Conservation (phyloP, 2,888 invertebrate species). For the Pyrrhia umbra region DNA sequence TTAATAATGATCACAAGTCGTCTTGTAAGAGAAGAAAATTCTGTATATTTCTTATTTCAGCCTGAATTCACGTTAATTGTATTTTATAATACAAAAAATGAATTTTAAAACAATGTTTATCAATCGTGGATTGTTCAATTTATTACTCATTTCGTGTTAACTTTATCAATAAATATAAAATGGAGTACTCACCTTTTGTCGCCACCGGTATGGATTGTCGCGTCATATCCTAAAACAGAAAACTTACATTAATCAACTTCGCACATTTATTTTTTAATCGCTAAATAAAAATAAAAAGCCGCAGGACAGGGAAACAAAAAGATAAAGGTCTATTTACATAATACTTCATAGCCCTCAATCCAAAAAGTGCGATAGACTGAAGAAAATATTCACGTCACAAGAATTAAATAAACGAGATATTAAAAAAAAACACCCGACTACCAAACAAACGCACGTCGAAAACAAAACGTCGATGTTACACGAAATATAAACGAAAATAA, state of each 20-base stretch:
- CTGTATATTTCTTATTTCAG: too few species aligned
- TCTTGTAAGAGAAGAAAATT: background rate
- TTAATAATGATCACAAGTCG: background rate
- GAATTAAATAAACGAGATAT: background rate
- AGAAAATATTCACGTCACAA: conserved; percentile 23
- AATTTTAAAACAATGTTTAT: conserved; percentile 1
- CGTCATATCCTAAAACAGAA: conserved; percentile 89
- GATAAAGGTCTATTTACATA: conserved; percentile 56
- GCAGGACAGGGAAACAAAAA: conserved; percentile 34
- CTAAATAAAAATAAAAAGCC: conserved; percentile 66
- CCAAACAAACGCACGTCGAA: background rate
- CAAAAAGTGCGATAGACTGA: conserved; percentile 31
- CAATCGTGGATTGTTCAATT: background rate
- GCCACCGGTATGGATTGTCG: conserved; percentile 89
- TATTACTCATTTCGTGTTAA: background rate
- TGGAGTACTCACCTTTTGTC: conserved; percentile 83
- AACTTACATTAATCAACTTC: conserved; percentile 66
- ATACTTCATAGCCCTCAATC: conserved; percentile 38
- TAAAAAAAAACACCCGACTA: background rate
- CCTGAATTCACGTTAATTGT: too few species aligned
- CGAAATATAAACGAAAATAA: conserved; percentile 4
- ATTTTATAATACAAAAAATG: too few species aligned
- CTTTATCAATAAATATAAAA: conserved; percentile 28
- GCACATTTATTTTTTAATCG: conserved; percentile 13
- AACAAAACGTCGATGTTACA: background rate